These are phyloP conservation scores for Eulemur rufifrons DNA, from an alignment of 2,113 vertebrate species.

Conservation along the genomic window DNA sequence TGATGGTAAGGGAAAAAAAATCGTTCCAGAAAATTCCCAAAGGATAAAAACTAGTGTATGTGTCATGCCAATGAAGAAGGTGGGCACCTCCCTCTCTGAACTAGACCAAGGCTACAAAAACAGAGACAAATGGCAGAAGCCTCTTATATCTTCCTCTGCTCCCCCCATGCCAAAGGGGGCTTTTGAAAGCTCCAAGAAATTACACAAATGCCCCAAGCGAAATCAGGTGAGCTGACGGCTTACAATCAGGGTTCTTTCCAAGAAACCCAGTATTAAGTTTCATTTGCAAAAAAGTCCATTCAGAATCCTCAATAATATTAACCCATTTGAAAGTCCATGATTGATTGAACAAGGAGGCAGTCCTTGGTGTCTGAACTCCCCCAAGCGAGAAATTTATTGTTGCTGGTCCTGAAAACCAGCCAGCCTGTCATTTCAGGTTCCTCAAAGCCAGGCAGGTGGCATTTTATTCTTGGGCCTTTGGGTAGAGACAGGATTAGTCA, in stretches of 20 bases:
- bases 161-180: constrained; percentile 56
- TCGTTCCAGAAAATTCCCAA: constrained; percentile 30
- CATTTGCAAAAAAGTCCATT: constrained; percentile 49
- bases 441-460: constrained; percentile 87
- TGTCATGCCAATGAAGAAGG: constrained; percentile 40
- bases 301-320: background rate
- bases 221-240: constrained; percentile 53
- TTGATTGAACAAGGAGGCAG: background rate
- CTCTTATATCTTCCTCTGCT: constrained; percentile 76
- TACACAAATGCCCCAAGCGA: constrained; percentile 36
- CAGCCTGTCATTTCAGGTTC: constrained; percentile 79
- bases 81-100: constrained; percentile 46
- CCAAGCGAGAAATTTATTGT: background rate
- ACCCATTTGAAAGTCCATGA: background rate
- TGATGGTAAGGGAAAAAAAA: background rate
- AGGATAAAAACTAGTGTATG: constrained; percentile 23
- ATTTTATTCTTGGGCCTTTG: constrained; percentile 92
- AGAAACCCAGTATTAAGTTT: constrained; percentile 29
- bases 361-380: background rate
- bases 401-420: constrained; percentile 53
- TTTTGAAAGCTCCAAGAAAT: constrained; percentile 41
- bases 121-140: background rate
- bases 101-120: constrained; percentile 34
- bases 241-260: constrained; percentile 19
- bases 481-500: constrained; percentile 84